Base-by-base conservation (phyloP, 2,888 invertebrate species). In the Blastobasis lacticolella region DNA sequence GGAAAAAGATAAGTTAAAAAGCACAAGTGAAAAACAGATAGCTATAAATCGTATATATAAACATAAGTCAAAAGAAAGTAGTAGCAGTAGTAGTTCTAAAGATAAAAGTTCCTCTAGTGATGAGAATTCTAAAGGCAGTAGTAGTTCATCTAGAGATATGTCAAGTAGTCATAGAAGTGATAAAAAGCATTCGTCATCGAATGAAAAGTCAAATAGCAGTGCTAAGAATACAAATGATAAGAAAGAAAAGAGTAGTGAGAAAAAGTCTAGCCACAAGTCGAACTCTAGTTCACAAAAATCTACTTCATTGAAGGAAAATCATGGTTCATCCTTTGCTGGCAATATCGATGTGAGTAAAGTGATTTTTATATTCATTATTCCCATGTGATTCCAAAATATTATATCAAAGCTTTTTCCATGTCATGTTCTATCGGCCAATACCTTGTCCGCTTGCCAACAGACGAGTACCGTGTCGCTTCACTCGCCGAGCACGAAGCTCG, bases 401-500 rank as follows among this genome's bases (percentile, higher is more conserved):
- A 23, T 23, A 3, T 23, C 23, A 1, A 23, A 23, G 3, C 23
- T 23, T 23, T 23, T 23, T 23, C 23, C 23, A 23, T 23, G 23
- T 23, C 23, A 3, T 23, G 23, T 23, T 23, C 23, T 23, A 23
- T 23, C 23, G 23, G 23, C 23, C 23, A 23, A 23, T 23, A 23
- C 23, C 1, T 23, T 23, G 23, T 23, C 23, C 23, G 23, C 23
- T 7, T 55, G 36, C 53, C 61, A 50, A 4, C 67, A 88, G 87
- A 58, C 81, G 47, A 82, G 81, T 53, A 81, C 87, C 1, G 82
- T 84, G 0, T 78, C 88, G 1, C 69, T 93, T 37, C 72, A 93
- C 50, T 89, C 91, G 37, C 89, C 93, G 5, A 87, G 84, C 38
- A 86, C 90, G 0, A 91, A 91, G 63, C 73, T 94, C 41, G 23